Conservation (phyloP, 2,113 vertebrate genomes). For the Tiliqua scincoides region DNA sequence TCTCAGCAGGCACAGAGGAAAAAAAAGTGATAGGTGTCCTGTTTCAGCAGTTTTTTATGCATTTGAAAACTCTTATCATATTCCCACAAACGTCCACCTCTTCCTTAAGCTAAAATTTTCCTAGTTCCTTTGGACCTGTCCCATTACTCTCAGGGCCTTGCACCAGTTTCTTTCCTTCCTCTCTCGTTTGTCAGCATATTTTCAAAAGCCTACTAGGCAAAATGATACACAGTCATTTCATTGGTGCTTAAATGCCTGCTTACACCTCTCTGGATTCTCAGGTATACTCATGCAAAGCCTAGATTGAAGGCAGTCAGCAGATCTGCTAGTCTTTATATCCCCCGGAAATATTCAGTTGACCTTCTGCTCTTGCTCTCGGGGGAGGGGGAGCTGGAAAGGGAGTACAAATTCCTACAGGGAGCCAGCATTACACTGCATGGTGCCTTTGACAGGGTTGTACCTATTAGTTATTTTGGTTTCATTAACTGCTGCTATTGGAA, state of each 20-base stretch:
- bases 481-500: neutral
- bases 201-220: neutral
- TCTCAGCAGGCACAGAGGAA: neutral
- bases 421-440: neutral
- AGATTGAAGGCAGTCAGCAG: too few species aligned
- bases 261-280: neutral
- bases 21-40: neutral
- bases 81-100: neutral
- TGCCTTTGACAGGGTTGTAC: neutral
- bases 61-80: neutral
- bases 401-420: neutral
- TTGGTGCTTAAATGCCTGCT: neutral
- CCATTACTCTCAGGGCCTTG: neutral
- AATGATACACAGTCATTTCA: neutral
- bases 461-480: neutral
- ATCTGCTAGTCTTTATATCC: too few species aligned
- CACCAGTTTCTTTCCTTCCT: slow-evolving; percentile 16
- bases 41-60: neutral
- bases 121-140: neutral
- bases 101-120: slow-evolving; percentile 18
- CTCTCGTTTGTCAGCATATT: slow-evolving; percentile 21
- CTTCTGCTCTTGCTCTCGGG: too few species aligned
- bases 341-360: too few species aligned
- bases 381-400: neutral
- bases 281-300: neutral